Base-by-base conservation (phyloP, 2,888 invertebrate genomes). In the Gordius sp. region DNA sequence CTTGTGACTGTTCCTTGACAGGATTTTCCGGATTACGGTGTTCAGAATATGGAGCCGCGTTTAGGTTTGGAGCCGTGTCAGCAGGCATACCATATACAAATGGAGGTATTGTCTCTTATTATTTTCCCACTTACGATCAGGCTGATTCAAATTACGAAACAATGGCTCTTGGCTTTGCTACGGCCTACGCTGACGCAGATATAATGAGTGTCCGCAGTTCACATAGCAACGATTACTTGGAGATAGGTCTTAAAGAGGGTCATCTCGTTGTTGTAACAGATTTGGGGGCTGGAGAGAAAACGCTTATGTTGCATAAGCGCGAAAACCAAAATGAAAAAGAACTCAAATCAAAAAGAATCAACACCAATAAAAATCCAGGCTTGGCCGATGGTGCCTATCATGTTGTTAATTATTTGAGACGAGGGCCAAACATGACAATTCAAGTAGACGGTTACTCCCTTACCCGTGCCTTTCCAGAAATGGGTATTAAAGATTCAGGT, bases 121-220 rank as follows among this genome's bases (percentile, higher is more conserved):
- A 27, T 20, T 54, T 54, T 20, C 55, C 26, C 2, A 28, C 26
- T 2, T 54, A 54, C 55, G 55, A 54, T 54, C 55, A 54, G 13
- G 27, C 26, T 8, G 27, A 54, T 23, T 54, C 55, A 8, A 16
- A 27, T 26, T 28, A 8, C 16, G 55, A 54, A 16, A 26, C 16
- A n/a, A 4, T 54, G 16, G 55, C 55, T 27, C 8, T 54, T 27
- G 47, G 47, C 13, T 47, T 47, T 20, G 47, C 47, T n/a, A 47
- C 47, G 8, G 4, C 20, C 8, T 23, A 47, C 23, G 16, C 4
- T 4, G 4, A 47, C 8, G 47, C 26, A 2, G 26, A 26, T 8
- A 16, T 54, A 28, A 16, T 54, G 55, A 54, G 28, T 13, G 28
- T 54, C 8, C 24, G 26, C 4, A 54, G 55, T 20, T 54, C 55